phyloP scores from a whole-genome alignment of 2,888 invertebrate genomes.

The Auanema freiburgensis region DNA sequence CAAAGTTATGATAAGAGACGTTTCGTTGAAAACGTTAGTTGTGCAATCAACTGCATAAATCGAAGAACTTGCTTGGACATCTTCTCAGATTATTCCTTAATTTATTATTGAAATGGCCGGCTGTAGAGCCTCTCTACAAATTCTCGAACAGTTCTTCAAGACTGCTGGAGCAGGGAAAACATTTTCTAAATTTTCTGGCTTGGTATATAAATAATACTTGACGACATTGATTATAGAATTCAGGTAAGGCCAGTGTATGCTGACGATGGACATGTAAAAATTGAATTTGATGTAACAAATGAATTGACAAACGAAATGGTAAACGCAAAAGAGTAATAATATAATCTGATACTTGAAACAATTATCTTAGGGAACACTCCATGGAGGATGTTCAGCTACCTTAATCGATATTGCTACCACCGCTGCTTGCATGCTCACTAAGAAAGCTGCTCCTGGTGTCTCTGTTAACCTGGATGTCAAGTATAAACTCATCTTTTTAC shows the following conservation, averaged over 20 bases:
- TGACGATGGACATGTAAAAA: slow-evolving; percentile 46
- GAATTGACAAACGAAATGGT: slow-evolving; percentile 46
- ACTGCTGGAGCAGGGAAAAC: slow-evolving; percentile 17
- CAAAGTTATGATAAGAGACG: no score
- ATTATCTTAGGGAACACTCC: slow-evolving; percentile 39
- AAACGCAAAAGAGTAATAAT: background rate
- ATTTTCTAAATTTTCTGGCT: background rate
- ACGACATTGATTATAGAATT: background rate
- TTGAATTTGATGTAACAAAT: slow-evolving; percentile 55
- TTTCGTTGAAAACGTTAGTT: no score
- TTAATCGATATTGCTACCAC: slow-evolving; percentile 59
- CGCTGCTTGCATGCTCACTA: slow-evolving; percentile 60
- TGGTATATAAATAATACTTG: background rate
- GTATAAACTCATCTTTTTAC: slow-evolving; percentile 70
- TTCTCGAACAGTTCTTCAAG: no score
- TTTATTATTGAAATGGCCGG: no score
- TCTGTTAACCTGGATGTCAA: slow-evolving; percentile 81
- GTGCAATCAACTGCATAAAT: no score
- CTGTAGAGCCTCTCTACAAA: no score
- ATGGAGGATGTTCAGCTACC: slow-evolving; percentile 58
- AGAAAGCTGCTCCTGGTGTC: slow-evolving; percentile 74
- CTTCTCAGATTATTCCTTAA: no score
- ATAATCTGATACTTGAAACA: background rate
- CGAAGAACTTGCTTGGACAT: no score
- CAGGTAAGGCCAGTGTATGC: slow-evolving; percentile 40